A percentile compares a stretch with the other conserved stretches of the same genome.
Conservation (phyloP, 2,888 invertebrate genomes). For the Drosophila limbata region DNA sequence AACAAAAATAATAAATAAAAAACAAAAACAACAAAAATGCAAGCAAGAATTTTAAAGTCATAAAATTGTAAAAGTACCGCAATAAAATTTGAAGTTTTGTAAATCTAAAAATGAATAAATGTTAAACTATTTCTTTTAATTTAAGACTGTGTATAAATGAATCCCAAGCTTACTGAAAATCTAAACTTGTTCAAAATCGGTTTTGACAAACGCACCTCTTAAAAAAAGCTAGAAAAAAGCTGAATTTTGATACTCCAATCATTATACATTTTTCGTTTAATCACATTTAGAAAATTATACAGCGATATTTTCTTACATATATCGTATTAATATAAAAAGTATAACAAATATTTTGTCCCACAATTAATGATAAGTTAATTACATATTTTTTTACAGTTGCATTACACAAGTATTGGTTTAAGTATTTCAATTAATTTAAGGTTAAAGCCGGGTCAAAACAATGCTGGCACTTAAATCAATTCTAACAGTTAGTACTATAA, state of each 20-base stretch:
- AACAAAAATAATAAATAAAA: too few species aligned
- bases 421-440: constrained; percentile 37
- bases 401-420: constrained; percentile 51
- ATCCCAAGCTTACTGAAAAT: too few species aligned
- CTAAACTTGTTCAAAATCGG: too few species aligned
- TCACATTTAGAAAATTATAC: constrained; percentile 80
- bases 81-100: too few species aligned
- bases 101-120: too few species aligned
- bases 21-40: too few species aligned
- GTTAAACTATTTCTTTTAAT: too few species aligned
- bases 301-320: constrained; percentile 60
- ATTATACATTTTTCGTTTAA: constrained; percentile 56
- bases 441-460: constrained; percentile 34
- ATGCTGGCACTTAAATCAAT: constrained; percentile 42
- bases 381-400: constrained; percentile 44
- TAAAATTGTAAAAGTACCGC: too few species aligned
- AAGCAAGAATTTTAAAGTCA: too few species aligned
- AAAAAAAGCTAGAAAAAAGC: too few species aligned
- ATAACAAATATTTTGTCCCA: constrained; percentile 54
- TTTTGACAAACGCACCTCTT: too few species aligned
- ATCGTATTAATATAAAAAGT: constrained; percentile 51
- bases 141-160: too few species aligned
- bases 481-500: constrained; percentile 56
- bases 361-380: constrained; percentile 46
- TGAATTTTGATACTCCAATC: neutral